Evolutionary conservation across 2,797 vertebrate genomes (phyloP).

Genomic region (Petrocephalus sullivani): DNA sequence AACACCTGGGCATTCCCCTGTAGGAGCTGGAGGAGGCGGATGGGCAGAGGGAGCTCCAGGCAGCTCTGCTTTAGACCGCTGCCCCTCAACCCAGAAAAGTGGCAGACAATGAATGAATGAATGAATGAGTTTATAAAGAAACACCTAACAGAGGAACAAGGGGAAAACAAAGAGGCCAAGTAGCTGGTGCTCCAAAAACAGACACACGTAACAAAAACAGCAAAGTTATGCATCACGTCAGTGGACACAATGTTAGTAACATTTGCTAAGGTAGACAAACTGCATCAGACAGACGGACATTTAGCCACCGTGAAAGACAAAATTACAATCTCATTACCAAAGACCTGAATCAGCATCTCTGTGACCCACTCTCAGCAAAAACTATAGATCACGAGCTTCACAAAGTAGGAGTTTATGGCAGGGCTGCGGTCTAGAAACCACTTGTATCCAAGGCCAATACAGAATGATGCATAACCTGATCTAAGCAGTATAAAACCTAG

Average conservation of each 20-base stretch:
- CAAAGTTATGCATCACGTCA: background rate
- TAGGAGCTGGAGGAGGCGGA: background rate
- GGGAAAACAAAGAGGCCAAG: background rate
- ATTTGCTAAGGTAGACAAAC: background rate
- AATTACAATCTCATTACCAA: background rate
- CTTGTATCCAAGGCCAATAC: background rate
- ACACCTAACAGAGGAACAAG: background rate
- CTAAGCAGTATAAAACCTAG: background rate
- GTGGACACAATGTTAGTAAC: background rate
- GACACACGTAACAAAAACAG: background rate
- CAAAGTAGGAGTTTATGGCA: background rate
- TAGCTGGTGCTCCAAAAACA: background rate
- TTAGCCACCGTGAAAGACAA: background rate
- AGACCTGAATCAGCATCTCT: background rate
- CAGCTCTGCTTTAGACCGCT: background rate
- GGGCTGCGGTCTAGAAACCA: background rate
- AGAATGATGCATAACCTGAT: background rate
- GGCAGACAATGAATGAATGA: background rate
- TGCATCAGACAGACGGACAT: background rate
- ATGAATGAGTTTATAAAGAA: background rate
- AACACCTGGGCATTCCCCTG: background rate
- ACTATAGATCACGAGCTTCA: background rate
- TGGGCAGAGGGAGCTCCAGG: background rate
- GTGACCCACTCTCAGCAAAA: background rate
- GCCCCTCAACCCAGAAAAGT: background rate